Percentiles rank a stretch among this genome's conserved stretches.
Evolutionary conservation across 2,797 vertebrate species (phyloP).

Genomic region (Pseudocheirus occidentalis): DNA sequence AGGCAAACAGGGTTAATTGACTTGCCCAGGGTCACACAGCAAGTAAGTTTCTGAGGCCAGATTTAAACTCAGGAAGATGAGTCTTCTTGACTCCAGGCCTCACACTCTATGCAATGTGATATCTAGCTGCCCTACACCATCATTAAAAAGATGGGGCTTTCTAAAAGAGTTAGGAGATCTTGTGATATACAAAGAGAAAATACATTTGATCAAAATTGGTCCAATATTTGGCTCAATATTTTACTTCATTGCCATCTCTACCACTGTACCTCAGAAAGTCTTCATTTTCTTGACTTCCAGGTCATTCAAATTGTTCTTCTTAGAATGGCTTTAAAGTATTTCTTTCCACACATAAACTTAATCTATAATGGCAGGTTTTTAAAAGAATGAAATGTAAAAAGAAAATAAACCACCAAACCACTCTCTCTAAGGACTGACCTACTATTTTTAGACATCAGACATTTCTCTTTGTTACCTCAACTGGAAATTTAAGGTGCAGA

Average conservation of each 20-base stretch:
- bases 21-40: background rate
- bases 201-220: background rate
- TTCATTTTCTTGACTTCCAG: background rate
- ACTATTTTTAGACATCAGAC: background rate
- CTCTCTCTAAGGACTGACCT: background rate
- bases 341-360: background rate
- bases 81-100: background rate
- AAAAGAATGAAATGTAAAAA: conserved; percentile 13
- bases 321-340: background rate
- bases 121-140: background rate
- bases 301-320: background rate
- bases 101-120: background rate
- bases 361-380: background rate
- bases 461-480: conserved; percentile 13
- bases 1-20: background rate
- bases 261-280: background rate
- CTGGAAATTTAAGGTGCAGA: conserved; percentile 3
- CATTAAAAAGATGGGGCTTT: background rate
- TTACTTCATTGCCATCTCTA: background rate
- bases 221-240: background rate
- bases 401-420: background rate
- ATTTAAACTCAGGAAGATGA: background rate
- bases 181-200: background rate
- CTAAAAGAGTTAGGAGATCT: background rate
- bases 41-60: background rate